Base-by-base conservation (phyloP, 2,113 vertebrate species). In the Syrmaticus mikado region DNA sequence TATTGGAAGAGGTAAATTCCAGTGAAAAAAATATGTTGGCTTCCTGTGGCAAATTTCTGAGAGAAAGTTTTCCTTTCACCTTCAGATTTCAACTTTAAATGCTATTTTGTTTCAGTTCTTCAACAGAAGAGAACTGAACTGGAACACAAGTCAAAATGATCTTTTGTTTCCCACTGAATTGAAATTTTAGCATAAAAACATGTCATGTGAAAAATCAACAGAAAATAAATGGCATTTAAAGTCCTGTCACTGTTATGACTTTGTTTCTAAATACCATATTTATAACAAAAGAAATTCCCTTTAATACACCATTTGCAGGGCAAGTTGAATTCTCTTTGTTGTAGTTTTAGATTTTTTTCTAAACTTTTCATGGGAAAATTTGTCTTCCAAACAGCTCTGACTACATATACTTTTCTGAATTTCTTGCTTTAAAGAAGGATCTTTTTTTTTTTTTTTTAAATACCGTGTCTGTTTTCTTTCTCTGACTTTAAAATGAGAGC, bases 141-240 rank as follows among this genome's bases (percentile, higher is more conserved):
- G 65, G 83, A 86, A 74, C 32, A 52, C 30, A 87, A 67, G 65
- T 46, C 17, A 82, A 90, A 86, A 46, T n/a, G 14, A 85, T n/a
- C 8, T 11, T 67, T 86, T 95, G n/a, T 74, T 61, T 2, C 0
- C 24, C 52, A 82, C 8, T 76, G 52, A 89, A 92, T 68, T 61
- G 72, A 76, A 75, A 91, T 83, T 95, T 95, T 85, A 87, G 77
- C 67, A 89, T 58, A 91, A 87, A 95, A 92, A 94, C 40, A 52
- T 11, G 18, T 70, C 45, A 28, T 71, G 24, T 53, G 67, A 82
- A 95, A 93, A 95, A 82, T 46, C 50, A 80, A 73, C 72, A 91
- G 36, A 79, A 92, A 87, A 72, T 48, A 90, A 94, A 80, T 80
- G 68, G 70, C 38, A 86, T 88, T 95, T 94, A 60, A 90, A 87